A percentile compares a stretch with the other conserved stretches of the same genome.
These are phyloP conservation scores for Gadopsis marmoratus DNA, from an alignment of 2,797 vertebrate genomes.

Conservation along the genomic window DNA sequence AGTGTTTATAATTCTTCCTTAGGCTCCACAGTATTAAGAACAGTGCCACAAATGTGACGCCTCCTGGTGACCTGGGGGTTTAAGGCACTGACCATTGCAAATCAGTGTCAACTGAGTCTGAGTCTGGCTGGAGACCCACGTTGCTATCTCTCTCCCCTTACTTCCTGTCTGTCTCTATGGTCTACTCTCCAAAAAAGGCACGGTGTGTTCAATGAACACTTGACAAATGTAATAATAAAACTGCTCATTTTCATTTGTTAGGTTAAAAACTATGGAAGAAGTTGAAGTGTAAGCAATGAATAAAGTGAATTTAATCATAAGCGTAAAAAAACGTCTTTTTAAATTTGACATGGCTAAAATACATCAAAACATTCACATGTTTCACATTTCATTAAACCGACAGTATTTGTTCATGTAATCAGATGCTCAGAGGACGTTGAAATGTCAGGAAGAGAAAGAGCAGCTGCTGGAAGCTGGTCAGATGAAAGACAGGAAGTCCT, in stretches of 20 bases:
- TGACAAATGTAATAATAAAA: conserved; percentile 11
- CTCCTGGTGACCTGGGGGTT: not conserved
- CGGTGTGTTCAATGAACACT: not conserved
- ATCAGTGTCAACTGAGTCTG: not conserved
- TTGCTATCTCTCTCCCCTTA: not conserved
- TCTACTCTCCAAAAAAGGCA: not conserved
- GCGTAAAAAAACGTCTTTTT: not conserved
- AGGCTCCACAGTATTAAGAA: not conserved
- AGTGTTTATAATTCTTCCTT: not conserved
- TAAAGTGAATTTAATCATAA: not conserved
- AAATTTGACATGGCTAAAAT: not conserved
- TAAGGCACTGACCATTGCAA: not conserved
- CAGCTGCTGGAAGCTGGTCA: conserved; percentile 62
- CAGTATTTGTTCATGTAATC: conserved; percentile 10
- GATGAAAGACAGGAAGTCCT: conserved; percentile 77
- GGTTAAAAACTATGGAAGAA: conserved; percentile 1
- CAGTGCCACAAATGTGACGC: not conserved
- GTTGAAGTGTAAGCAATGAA: not conserved
- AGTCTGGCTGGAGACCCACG: not conserved
- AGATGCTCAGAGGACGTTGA: conserved; percentile 15
- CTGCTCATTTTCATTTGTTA: not conserved
- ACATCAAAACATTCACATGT: not conserved
- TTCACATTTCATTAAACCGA: not conserved
- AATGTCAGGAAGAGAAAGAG: conserved; percentile 53
- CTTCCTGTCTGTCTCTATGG: not conserved